Base-by-base conservation (phyloP, 1,140 invertebrate genomes). In the Brachionus plicatilis region DNA sequence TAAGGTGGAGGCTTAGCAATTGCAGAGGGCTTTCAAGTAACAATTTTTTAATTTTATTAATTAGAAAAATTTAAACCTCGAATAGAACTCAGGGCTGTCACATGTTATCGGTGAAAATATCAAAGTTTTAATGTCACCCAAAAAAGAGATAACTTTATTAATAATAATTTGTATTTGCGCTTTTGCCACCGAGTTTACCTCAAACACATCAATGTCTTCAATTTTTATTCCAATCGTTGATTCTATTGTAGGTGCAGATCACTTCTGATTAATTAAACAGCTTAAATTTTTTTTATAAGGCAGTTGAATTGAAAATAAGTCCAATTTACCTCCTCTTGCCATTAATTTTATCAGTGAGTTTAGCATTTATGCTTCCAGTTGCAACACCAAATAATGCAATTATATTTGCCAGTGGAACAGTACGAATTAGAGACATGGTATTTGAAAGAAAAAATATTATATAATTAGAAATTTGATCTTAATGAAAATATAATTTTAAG, bases 401-500 rank as follows among this genome's bases (percentile, higher is more conserved):
- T 6, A 82, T 82, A 65, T 82, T 82, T 82, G 50, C 79, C 3
- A 82, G 43, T 68, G 79, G 79, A 11, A 65, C 50, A 45, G 43
- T 82, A 43, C 56, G 60, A 82, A 82, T 82, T n/a, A 82, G 65
- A 24, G 79, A 82, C 20, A 82, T 82, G 79, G 79, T 82, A 82
- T 47, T 47, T 14, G n/a, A n/a, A n/a, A n/a, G n/a, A 82, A 45
- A 37, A 37, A 37, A 37, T 3, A 2, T 37, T 65, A 33, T 82
- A 2, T 2, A n/a, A 50, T 76, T 11, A 76, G 8, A 76, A n/a
- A 76, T 27, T 76, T 20, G 6, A 75, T 20, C 45, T 4, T 24
- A 17, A 6, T 53, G 1, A 14, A 47, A 8, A 20, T 43, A 29
- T 12, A 7, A 12, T 82, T 85, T 86, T 87, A 20, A 92, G 91